Base-by-base conservation (phyloP, 2,113 vertebrate genomes). In the Centropristis striata region DNA sequence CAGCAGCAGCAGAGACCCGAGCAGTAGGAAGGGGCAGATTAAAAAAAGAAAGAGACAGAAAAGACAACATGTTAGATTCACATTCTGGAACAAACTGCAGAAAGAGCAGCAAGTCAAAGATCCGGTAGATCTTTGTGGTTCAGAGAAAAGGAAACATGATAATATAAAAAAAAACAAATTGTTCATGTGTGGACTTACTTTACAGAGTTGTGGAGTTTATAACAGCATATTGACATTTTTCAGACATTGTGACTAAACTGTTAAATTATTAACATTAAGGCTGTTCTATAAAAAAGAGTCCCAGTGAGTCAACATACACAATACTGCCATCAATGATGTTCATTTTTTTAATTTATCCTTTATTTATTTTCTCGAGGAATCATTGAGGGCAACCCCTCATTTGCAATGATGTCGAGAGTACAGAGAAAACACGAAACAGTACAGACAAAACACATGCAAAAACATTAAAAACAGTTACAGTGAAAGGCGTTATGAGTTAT, bases 31-130 rank as follows among this genome's bases (percentile, higher is more conserved):
- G 5, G 5, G 54, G 77, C 44, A 71, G 28, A 64, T 78, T 63
- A 58, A 16, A 63, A 46, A 66, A 6, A 42, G 8, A 71, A 53
- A 84, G 14, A 84, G 18, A 79, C 1, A 71, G 44, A 88, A 75
- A 90, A 80, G 0, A 84, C n/a, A 72, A 25, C 61, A 78, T 28
- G 59, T 93, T 81, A 92, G 65, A 63, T 0, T 77, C 16, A 68
- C 50, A 72, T 8, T 23, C 32, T 3, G 32, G 6, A 32, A 32
- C 32, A 14, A 15, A 72, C 3, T 54, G 13, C 3, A 23, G 8
- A 20, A 65, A 21, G 2, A 46, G 32, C 36, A 81, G 18, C 16
- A 46, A 6, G 27, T 28, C n/a, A 11, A 10, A 63, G 41, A 57
- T 25, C 51, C 10, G 7, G 25, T n/a, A 16, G 21, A 54, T 47